Conservation (phyloP, 2,888 invertebrate genomes). For the Matsumyia berberina region DNA sequence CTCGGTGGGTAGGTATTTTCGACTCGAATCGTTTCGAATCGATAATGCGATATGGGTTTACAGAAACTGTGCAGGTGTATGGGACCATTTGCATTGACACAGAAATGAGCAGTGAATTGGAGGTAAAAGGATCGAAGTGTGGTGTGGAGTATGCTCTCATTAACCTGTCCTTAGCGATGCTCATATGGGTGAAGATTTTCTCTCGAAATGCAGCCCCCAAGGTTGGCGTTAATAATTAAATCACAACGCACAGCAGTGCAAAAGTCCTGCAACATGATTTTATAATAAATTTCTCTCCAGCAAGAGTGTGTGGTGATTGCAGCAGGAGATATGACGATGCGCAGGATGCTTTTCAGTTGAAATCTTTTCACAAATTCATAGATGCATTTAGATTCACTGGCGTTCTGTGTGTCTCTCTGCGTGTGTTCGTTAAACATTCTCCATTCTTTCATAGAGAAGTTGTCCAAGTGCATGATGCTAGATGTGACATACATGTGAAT, state of each 20-base stretch:
- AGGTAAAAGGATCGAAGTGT: conserved; percentile 1
- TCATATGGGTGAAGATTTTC: neutral
- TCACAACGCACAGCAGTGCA: conserved; percentile 47
- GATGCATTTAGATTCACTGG: conserved; percentile 6
- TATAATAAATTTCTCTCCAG: conserved; percentile 42
- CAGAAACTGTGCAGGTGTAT: neutral
- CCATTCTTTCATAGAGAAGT: conserved; percentile 14
- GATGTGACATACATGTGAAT: neutral
- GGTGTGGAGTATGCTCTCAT: neutral
- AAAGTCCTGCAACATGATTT: conserved; percentile 59
- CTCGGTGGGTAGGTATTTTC: conserved; percentile 42
- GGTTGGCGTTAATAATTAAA: conserved; percentile 56
- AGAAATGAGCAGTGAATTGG: conserved; percentile 43
- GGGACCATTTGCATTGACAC: conserved; percentile 34
- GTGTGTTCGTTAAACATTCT: neutral
- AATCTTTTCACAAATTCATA: conserved; percentile 19
- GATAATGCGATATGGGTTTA: conserved; percentile 14
- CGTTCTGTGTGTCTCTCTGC: neutral
- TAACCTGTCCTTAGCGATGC: conserved; percentile 18
- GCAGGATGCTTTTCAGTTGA: conserved; percentile 10
- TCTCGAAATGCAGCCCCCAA: conserved; percentile 23
- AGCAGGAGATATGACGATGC: neutral
- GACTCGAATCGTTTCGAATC: conserved; percentile 21
- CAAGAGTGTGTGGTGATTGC: conserved; percentile 7
- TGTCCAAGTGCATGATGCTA: conserved; percentile 4